Percentiles rank a stretch among this genome's conserved stretches.
phyloP scores from a whole-genome alignment of 2,888 invertebrate species.

The Arrhopalites spinosus region DNA sequence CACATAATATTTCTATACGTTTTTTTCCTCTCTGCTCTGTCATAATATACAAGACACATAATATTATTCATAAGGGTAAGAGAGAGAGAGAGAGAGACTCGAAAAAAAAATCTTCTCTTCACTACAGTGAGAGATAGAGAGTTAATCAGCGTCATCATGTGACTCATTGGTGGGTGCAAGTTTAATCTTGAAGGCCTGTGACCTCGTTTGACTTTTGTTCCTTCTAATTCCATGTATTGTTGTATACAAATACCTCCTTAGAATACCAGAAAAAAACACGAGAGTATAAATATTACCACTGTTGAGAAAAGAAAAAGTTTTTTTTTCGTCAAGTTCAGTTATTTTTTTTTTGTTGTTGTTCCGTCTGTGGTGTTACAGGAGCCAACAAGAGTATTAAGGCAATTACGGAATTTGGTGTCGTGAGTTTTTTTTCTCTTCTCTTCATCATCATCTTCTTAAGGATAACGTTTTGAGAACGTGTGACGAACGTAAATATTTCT shows the following conservation, averaged over 20 bases:
- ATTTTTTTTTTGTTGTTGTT: not conserved
- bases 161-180: slow-evolving; percentile 14
- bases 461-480: slow-evolving; percentile 9
- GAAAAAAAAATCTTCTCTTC: no score
- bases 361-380: not conserved
- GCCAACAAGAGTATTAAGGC: not conserved
- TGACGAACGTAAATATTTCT: not conserved
- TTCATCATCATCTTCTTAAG: not conserved
- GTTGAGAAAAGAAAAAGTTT: slow-evolving; percentile 1
- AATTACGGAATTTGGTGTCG: slow-evolving; percentile 5
- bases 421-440: not conserved
- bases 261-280: not conserved
- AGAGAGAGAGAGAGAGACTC: not conserved
- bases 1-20: not conserved
- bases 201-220: slow-evolving; percentile 18
- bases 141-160: slow-evolving; percentile 4
- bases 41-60: not conserved
- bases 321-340: not conserved
- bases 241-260: not conserved
- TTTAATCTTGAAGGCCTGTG: slow-evolving; percentile 32
- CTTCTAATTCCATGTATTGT: not conserved
- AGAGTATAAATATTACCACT: no score
- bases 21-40: not conserved
- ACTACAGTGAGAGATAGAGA: not conserved
- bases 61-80: not conserved